These are phyloP conservation scores for Podabrus alpinus DNA, from an alignment of 2,888 invertebrate genomes.

Conservation along the genomic window DNA sequence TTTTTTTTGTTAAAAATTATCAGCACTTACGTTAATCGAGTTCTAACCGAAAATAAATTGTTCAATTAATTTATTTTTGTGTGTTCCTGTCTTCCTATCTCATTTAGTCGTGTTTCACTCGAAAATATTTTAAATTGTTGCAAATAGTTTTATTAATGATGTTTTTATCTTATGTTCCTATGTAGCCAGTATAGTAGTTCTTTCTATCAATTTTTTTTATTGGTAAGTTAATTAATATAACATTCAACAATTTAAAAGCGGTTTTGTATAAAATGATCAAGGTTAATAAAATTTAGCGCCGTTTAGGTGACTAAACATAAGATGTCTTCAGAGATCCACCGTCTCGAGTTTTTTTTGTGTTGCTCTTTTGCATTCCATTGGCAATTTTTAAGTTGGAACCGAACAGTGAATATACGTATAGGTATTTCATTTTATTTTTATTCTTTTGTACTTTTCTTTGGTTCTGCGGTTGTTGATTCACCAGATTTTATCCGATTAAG, in stretches of 20 bases:
- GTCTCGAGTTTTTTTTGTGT: neutral
- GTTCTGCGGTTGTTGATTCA: constrained; percentile 24
- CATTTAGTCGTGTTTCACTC: neutral
- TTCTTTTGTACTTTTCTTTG: constrained; percentile 4
- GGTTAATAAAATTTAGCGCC: constrained; percentile 18
- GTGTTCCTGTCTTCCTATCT: neutral
- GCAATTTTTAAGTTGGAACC: constrained; percentile 9
- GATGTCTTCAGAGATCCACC: constrained; percentile 1
- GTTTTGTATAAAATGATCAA: constrained; percentile 6
- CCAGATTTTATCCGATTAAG: constrained; percentile 19
- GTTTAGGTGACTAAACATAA: constrained; percentile 16
- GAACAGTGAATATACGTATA: neutral
- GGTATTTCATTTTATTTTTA: constrained; percentile 4
- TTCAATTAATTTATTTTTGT: neutral
- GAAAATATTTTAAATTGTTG: neutral
- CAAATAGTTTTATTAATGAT: neutral
- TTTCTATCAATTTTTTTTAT: neutral
- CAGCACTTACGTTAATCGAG: neutral
- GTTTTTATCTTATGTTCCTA: neutral
- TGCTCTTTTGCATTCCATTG: constrained; percentile 16
- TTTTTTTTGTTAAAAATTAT: neutral
- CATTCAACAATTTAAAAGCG: constrained; percentile 10
- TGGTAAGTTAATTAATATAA: constrained; percentile 10
- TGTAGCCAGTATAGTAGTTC: neutral
- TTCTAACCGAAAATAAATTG: neutral